A percentile compares a stretch with the other conserved stretches of the same genome.
These are phyloP conservation scores for Panthera leo DNA, from an alignment of 2,113 vertebrate species.

Conservation along the genomic window DNA sequence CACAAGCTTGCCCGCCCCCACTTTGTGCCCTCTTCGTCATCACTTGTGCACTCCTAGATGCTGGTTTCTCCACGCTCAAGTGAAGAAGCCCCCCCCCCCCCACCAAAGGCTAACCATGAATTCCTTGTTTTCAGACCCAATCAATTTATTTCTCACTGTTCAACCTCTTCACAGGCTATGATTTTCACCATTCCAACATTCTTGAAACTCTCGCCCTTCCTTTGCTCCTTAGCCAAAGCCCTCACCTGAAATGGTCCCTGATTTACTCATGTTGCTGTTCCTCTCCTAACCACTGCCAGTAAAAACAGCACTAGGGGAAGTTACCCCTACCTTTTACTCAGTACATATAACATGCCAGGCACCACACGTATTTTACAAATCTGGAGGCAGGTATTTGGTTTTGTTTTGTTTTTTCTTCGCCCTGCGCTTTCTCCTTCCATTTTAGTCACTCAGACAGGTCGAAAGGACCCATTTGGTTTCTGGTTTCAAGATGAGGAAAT, in stretches of 20 bases:
- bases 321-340: neutral
- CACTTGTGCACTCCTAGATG: neutral
- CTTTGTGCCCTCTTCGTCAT: neutral
- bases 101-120: too few species aligned
- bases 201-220: neutral
- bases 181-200: neutral
- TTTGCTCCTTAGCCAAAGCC: neutral
- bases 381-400: neutral
- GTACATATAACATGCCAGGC: too few species aligned
- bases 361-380: neutral
- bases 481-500: neutral
- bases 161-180: neutral
- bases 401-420: neutral
- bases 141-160: neutral
- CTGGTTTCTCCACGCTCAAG: neutral
- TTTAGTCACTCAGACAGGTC: neutral
- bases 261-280: neutral
- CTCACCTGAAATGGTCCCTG: neutral
- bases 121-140: neutral
- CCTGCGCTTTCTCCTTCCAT: neutral
- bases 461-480: neutral
- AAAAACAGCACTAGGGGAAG: rapidly evolving
- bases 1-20: rapidly evolving
- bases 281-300: neutral
- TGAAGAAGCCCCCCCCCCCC: neutral